These are phyloP conservation scores for Linepithema humile DNA, from an alignment of 1,140 invertebrate genomes.

Conservation along the genomic window DNA sequence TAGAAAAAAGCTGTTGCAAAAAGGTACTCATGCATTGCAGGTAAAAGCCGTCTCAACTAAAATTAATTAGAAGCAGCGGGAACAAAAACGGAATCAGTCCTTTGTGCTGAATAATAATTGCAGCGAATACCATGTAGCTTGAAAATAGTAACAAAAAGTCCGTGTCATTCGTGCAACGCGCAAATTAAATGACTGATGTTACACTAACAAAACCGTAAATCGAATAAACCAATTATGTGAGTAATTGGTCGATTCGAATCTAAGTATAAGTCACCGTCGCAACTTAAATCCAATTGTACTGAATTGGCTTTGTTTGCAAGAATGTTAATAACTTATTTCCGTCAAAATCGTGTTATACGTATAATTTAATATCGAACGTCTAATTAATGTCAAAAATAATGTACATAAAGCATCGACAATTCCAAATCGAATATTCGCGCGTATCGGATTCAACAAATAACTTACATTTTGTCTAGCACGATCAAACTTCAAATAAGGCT, in stretches of 20 bases:
- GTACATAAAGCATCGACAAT: neutral
- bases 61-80: constrained; percentile 28
- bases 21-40: neutral
- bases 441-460: neutral
- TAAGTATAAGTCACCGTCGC: neutral
- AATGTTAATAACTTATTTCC: constrained; percentile 9
- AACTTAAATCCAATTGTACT: neutral
- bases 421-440: neutral
- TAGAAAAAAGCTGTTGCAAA: neutral
- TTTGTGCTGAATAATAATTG: neutral
- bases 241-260: neutral
- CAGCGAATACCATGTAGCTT: neutral
- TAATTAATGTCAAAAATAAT: constrained; percentile 10
- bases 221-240: constrained; percentile 1
- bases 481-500: neutral
- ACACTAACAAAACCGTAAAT: constrained; percentile 1
- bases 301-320: neutral
- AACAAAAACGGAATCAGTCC: neutral
- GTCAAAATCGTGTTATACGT: neutral
- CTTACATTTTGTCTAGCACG: neutral
- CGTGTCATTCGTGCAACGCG: neutral
- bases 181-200: neutral
- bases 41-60: neutral
- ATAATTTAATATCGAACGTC: neutral
- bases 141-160: neutral